Conservation (phyloP, 1,140 invertebrate species). For the Colletes latitarsis region DNA sequence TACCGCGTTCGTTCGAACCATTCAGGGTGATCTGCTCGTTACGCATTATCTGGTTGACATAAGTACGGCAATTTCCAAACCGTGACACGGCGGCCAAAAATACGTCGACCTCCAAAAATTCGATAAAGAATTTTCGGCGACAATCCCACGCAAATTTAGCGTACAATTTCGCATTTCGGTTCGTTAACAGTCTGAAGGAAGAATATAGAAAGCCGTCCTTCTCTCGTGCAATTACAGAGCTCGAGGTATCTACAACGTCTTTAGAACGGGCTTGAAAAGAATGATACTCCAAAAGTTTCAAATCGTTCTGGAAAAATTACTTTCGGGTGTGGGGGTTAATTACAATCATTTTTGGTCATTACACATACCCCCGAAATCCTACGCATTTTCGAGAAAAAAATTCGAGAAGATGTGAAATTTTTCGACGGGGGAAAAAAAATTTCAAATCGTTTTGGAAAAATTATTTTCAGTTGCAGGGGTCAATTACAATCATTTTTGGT, state of each 20-base stretch:
- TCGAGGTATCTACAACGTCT: neutral
- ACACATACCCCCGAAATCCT: too few species aligned
- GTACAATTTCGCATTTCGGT: conserved; percentile 21
- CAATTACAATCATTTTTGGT: too few species aligned
- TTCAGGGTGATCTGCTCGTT: conserved; percentile 24
- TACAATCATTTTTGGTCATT: too few species aligned
- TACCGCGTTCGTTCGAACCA: conserved; percentile 34
- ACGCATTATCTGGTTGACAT: conserved; percentile 6
- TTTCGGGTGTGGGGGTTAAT: too few species aligned
- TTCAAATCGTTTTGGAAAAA: too few species aligned
- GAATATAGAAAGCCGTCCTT: neutral
- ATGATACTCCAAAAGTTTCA: too few species aligned
- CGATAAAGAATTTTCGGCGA: conserved; percentile 22
- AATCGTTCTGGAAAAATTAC: too few species aligned
- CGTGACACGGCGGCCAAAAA: conserved; percentile 26
- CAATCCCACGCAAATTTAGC: conserved; percentile 42
- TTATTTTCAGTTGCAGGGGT: too few species aligned
- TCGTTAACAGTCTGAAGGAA: conserved; percentile 27
- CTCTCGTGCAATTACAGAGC: neutral
- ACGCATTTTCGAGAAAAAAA: too few species aligned
- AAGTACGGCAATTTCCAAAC: conserved; percentile 30
- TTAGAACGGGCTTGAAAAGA: neutral
- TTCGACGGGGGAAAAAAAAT: too few species aligned
- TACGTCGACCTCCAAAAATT: conserved; percentile 21
- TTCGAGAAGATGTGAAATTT: too few species aligned